Evolutionary conservation across 2,888 invertebrate genomes (phyloP).

Genomic region (Trypoxylon attenuatum): DNA sequence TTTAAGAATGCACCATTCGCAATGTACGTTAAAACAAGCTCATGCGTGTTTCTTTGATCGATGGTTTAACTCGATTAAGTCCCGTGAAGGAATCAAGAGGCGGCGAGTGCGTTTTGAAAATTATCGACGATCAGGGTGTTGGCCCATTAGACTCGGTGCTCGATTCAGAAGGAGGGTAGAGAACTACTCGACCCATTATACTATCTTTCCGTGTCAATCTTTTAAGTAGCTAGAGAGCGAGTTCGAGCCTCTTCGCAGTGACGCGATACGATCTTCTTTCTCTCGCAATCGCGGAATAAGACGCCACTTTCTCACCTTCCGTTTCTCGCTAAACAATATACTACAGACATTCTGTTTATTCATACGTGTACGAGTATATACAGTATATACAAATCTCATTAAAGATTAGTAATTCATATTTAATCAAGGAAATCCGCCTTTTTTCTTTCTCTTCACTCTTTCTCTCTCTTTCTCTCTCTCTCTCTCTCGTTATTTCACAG

Average conservation of each 20-base stretch:
- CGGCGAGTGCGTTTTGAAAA: slow-evolving; percentile 53
- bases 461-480: no score
- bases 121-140: slow-evolving; percentile 62
- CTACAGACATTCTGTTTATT: no score
- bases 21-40: no score
- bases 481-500: no score
- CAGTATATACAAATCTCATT: no score
- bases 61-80: slow-evolving; percentile 42
- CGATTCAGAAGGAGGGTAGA: slow-evolving; percentile 31
- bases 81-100: slow-evolving; percentile 38
- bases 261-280: slow-evolving; percentile 45
- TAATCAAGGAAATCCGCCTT: no score
- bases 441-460: no score
- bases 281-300: slow-evolving; percentile 31
- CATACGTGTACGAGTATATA: no score
- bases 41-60: no score
- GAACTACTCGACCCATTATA: slow-evolving; percentile 68
- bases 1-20: no score
- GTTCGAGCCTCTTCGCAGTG: slow-evolving; percentile 53
- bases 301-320: neutral
- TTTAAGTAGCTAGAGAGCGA: slow-evolving; percentile 72
- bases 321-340: neutral
- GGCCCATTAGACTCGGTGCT: slow-evolving; percentile 59
- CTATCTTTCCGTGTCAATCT: slow-evolving; percentile 73
- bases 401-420: no score